phyloP scores from a whole-genome alignment of 2,888 invertebrate genomes.

The Parnassius smintheus region DNA sequence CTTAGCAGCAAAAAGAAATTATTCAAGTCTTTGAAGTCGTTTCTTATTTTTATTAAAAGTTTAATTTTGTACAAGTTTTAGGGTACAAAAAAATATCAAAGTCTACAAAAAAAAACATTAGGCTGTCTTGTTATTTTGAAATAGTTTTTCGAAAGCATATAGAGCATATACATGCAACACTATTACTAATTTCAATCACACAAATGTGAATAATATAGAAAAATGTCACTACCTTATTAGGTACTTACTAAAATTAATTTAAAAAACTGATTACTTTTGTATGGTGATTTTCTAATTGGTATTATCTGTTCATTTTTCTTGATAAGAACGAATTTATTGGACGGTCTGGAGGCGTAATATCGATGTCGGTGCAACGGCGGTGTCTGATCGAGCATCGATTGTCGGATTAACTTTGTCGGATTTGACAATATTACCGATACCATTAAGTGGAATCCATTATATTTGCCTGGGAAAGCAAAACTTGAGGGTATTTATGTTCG shows the following conservation, averaged over 20 bases:
- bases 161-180: too few species aligned
- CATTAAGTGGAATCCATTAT: slow-evolving; percentile 19
- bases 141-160: slow-evolving; percentile 35
- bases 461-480: slow-evolving; percentile 14
- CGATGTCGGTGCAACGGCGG: slow-evolving; percentile 17
- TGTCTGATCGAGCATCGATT: slow-evolving; percentile 17
- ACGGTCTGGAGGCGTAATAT: slow-evolving; percentile 21
- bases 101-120: neutral
- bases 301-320: slow-evolving; percentile 26
- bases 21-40: too few species aligned
- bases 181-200: slow-evolving; percentile 14
- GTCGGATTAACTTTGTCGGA: slow-evolving; percentile 29
- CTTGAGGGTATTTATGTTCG: slow-evolving; percentile 6
- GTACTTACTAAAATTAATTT: slow-evolving; percentile 12
- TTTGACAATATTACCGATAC: slow-evolving; percentile 27
- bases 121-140: slow-evolving; percentile 60
- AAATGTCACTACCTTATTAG: slow-evolving; percentile 9
- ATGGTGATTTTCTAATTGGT: slow-evolving; percentile 19
- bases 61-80: too few species aligned
- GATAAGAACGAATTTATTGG: slow-evolving; percentile 24
- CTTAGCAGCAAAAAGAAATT: too few species aligned
- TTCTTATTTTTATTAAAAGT: too few species aligned
- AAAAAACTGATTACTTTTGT: slow-evolving; percentile 21
- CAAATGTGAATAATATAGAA: slow-evolving; percentile 10
- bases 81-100: too few species aligned